Percentiles rank a stretch among this genome's conserved stretches.
phyloP scores from a whole-genome alignment of 23 tunicate species.

The Trididemnum miniatum region DNA sequence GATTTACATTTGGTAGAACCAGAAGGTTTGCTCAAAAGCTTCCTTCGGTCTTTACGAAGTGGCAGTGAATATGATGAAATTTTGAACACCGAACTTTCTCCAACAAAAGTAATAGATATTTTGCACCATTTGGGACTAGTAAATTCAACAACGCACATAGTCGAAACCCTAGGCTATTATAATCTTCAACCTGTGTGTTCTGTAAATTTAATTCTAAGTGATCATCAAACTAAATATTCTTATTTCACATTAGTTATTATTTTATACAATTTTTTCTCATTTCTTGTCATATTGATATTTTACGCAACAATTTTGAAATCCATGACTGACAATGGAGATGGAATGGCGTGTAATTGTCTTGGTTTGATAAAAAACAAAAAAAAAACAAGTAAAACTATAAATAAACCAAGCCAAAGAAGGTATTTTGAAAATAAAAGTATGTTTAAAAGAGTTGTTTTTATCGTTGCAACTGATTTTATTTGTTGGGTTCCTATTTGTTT shows the following conservation, averaged over 20 bases:
- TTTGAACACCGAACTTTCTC: background rate
- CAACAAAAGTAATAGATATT: background rate
- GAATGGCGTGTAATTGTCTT: background rate
- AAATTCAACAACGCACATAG: background rate
- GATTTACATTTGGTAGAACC: constrained; percentile 1
- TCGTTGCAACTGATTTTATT: background rate
- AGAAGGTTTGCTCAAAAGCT: background rate
- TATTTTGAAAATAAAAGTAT: background rate
- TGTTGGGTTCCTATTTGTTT: constrained; percentile 8
- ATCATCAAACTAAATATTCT: background rate
- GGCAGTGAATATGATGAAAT: background rate
- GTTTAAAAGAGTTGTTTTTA: constrained; percentile 1
- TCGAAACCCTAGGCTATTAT: background rate
- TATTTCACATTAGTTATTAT: background rate
- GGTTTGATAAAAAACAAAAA: background rate
- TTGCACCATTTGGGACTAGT: background rate
- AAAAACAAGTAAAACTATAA: background rate
- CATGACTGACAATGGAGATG: background rate
- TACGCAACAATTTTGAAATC: constrained; percentile 1
- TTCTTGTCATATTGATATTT: background rate
- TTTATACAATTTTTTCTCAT: background rate
- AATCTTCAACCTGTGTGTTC: background rate
- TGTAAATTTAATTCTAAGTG: background rate
- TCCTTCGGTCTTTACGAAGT: background rate
- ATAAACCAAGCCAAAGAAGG: background rate